Evolutionary conservation across 2,888 invertebrate genomes (phyloP), one percentile per base, ranked within the genome.

Genomic region (Eurytoma californica): DNA sequence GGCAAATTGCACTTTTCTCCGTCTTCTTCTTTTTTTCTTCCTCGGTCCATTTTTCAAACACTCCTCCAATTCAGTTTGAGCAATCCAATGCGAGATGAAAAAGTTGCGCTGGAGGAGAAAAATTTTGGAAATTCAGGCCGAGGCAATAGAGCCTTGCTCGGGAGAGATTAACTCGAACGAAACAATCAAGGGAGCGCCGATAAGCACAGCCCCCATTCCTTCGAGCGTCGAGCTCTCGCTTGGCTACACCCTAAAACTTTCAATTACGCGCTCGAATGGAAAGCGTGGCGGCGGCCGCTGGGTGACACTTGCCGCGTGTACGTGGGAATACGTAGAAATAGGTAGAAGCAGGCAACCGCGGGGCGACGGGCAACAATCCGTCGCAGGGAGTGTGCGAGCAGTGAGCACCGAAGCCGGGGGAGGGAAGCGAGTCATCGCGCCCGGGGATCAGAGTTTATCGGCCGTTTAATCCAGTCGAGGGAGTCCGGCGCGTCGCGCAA

Each of bases 241-340:
- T 39, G 39, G 39, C 39, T 39, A 39, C 39, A 39, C 39, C 39
- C 39, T 55, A 67, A 79, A 75, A 79, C 66, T 79, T 79, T 79
- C 67, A 70, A 79, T 75, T 75, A 79, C 66, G 75, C 74, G 66
- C 74, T 79, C 79, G 79, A 70, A 66, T 73, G 74, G 66, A 79
- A 79, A 70, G 28, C 66, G 68, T 65, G 47, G 70, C 70, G 65
- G 39, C 68, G 13, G 9, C 69, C 47, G 61, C 18, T 2, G 2
- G 39, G n/a, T 18, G 66, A 72, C 77, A 72, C 72, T 78, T 72
- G 72, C 3, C 18, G 51, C 30, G 24, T 16, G n/a, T 13, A 30
- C 63, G 63, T 28, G 24, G 57, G 7, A 39, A 39, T 58, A 5
- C 14, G 24, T 24, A 24, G 24, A 24, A 24, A 24, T 24, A 24